Evolutionary conservation across 2,113 vertebrate species (phyloP).

Genomic region (Amphiprion percula): DNA sequence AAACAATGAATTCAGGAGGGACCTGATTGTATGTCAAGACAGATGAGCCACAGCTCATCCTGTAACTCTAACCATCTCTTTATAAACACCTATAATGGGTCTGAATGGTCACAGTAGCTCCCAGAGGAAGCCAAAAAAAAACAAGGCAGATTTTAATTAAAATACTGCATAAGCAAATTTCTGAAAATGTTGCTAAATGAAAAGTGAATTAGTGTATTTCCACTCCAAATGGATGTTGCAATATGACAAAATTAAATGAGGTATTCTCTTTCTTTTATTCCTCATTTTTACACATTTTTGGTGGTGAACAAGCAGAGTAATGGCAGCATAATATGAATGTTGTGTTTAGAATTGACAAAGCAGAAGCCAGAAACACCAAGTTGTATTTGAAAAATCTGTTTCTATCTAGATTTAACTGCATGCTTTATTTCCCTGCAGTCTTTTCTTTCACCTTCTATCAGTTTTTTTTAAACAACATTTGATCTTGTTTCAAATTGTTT

Average conservation of each 20-base stretch:
- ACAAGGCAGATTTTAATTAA: not conserved
- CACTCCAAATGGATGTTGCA: not conserved
- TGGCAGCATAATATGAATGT: not conserved
- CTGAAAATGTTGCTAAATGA: not conserved
- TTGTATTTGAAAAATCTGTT: not conserved
- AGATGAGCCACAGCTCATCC: not conserved
- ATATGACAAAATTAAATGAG: not conserved
- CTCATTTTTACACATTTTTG: not conserved
- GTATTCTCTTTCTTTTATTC: not conserved
- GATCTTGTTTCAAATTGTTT: not conserved
- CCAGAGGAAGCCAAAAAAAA: not conserved
- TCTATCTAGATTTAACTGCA: not conserved
- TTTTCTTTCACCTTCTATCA: not conserved
- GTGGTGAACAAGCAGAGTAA: not conserved
- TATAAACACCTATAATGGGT: not conserved
- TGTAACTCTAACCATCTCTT: not conserved
- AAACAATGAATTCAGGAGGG: conserved; percentile 35
- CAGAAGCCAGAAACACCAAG: not conserved
- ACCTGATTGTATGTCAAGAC: conserved; percentile 7
- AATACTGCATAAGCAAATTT: not conserved
- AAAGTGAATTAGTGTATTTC: not conserved
- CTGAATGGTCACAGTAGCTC: not conserved
- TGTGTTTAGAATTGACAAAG: not conserved
- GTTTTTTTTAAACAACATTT: no score
- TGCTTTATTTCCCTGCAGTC: not conserved